Evolutionary conservation across 2,888 invertebrate species (phyloP).

Genomic region (Nemurella pictetii): DNA sequence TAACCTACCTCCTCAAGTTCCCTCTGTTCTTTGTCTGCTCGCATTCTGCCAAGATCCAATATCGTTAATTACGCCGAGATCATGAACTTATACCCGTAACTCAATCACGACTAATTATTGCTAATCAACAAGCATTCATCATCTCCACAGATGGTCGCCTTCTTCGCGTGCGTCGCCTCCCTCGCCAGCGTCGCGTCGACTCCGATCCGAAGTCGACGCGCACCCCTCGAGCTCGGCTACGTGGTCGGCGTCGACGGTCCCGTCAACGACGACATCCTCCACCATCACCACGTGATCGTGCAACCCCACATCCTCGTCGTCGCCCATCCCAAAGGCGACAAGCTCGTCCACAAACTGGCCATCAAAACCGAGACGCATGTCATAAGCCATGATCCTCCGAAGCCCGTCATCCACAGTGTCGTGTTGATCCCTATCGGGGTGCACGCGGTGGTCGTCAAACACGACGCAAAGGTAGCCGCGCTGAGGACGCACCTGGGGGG

Average conservation of each 20-base stretch:
- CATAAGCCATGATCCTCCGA: conserved; percentile 6
- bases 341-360: background rate
- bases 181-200: background rate
- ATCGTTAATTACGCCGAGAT: background rate
- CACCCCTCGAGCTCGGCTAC: conserved; percentile 26
- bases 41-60: background rate
- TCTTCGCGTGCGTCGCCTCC: background rate
- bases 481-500: conserved; percentile 24
- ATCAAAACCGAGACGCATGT: conserved; percentile 10
- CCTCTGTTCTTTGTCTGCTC: background rate
- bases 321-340: background rate
- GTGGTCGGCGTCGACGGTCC: conserved; percentile 17
- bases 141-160: background rate
- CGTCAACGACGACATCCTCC: background rate
- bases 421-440: conserved; percentile 22
- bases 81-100: background rate
- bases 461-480: background rate
- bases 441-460: conserved; percentile 10
- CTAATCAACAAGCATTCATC: background rate
- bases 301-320: background rate
- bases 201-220: background rate
- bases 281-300: conserved; percentile 23
- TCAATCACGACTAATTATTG: background rate
- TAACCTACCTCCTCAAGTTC: background rate
- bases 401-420: background rate